phyloP scores from a whole-genome alignment of 1,140 invertebrate genomes.

The Wiebesia pumilae region DNA sequence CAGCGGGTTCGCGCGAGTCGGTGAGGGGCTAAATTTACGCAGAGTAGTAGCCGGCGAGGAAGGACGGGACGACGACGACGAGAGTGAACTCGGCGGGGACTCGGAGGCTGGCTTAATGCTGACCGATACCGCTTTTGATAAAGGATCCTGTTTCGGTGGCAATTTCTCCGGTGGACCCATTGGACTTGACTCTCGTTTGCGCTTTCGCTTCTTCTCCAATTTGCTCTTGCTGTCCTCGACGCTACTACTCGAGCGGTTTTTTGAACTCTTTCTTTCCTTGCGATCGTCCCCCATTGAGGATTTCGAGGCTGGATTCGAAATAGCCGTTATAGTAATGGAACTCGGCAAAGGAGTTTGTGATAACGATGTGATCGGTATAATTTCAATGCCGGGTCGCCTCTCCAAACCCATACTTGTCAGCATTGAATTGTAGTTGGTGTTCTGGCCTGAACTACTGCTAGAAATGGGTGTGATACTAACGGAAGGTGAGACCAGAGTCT shows the following conservation, averaged over 20 bases:
- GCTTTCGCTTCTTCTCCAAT: conserved; percentile 86
- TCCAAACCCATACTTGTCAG: conserved; percentile 79
- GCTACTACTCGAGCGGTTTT: conserved; percentile 69
- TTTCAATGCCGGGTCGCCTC: conserved; percentile 85
- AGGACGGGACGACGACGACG: conserved; percentile 69
- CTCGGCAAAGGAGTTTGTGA: conserved; percentile 80
- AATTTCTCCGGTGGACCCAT: conserved; percentile 91
- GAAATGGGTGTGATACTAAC: conserved; percentile 88
- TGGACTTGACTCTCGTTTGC: conserved; percentile 84
- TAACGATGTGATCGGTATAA: conserved; percentile 83
- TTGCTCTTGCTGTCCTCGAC: conserved; percentile 77
- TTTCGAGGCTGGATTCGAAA: conserved; percentile 73
- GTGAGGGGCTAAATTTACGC: conserved; percentile 83
- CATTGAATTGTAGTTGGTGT: conserved; percentile 78
- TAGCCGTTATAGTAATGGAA: conserved; percentile 90
- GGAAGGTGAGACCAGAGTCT: conserved; percentile 81
- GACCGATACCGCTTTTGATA: conserved; percentile 83
- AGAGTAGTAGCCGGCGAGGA: conserved; percentile 79
- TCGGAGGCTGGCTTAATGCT: conserved; percentile 83
- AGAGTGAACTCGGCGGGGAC: conserved; percentile 73
- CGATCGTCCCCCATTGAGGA: conserved; percentile 77
- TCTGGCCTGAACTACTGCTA: conserved; percentile 62
- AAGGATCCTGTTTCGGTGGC: conserved; percentile 79
- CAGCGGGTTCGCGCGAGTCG: conserved; percentile 79
- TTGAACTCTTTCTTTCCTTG: conserved; percentile 80